Conservation (phyloP, 2,888 invertebrate genomes). For the Hyalella azteca region DNA sequence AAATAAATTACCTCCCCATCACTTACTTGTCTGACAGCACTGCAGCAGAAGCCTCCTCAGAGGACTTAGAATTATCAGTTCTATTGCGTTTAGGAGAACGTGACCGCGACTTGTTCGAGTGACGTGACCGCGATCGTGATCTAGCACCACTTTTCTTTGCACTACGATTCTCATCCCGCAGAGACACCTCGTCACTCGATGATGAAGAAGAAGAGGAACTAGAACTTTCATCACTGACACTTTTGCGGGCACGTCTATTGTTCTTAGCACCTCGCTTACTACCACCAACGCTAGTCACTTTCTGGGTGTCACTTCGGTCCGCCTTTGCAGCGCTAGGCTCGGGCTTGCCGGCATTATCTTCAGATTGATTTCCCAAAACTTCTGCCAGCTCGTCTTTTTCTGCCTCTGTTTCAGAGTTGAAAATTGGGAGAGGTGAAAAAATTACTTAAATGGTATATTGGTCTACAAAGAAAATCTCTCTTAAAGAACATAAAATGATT, state of each 20-base stretch:
- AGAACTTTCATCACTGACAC: not conserved
- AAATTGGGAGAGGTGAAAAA: too few species aligned
- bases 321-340: not conserved
- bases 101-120: not conserved
- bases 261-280: not conserved
- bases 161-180: not conserved
- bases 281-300: not conserved
- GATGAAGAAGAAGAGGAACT: not conserved
- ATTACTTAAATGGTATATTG: too few species aligned
- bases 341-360: not conserved
- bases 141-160: not conserved
- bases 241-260: too few species aligned
- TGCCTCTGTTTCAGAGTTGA: too few species aligned
- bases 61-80: not conserved
- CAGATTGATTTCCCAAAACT: not conserved
- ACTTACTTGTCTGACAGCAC: too few species aligned
- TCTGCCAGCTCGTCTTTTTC: slow-evolving; percentile 22
- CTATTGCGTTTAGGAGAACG: not conserved
- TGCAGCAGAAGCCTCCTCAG: not conserved
- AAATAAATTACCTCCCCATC: too few species aligned
- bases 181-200: not conserved
- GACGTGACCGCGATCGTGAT: not conserved
- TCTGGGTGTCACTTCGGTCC: not conserved
- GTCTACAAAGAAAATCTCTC: too few species aligned
- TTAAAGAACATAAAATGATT: too few species aligned